Evolutionary conservation across 1,140 invertebrate genomes (phyloP), one percentile per base, ranked within the genome.

Genomic region (Micrasema minimum): DNA sequence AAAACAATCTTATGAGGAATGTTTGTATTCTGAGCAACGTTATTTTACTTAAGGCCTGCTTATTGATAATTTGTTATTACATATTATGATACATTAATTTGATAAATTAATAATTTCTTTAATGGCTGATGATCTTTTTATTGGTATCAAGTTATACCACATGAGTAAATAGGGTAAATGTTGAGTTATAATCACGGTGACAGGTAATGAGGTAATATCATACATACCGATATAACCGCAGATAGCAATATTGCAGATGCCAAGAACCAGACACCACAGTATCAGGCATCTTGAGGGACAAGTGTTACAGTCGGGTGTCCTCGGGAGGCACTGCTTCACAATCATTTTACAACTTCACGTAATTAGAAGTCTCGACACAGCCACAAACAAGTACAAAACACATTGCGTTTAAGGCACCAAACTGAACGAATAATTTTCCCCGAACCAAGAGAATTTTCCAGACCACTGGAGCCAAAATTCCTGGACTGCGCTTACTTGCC

Each of bases 181-280:
- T 59, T 10, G 7, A 16, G 38, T 31, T 4, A 59, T 31, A 23
- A 41, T 9, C 14, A 59, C 50, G 11, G 16, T 16, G 43, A 64
- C 43, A 48, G 31, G 22, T 14, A 51, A 51, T 4, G 18, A 31
- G 26, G 26, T 31, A 31, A 31, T 31, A 31, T 31, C 26, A 31
- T 43, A 71, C 53, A 50, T 50, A 72, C 74, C 74, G 62, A 75
- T 75, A 50, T 75, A 75, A 31, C 74, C 70, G 46, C 74, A 75
- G 6, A 75, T 37, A 22, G 67, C 74, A 46, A 75, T 66, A 59
- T 75, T 75, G 74, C 70, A 66, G 45, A 70, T 70, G 22, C 70
- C 74, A 16, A 75, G 48, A 43, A 75, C 37, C 45, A 75, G 35
- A 45, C 69, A 66, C 61, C 70, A 72, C 1, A 38, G 14, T n/a